Conservation (phyloP, 2,797 vertebrate species). For the Petrocephalus schoutedeni region DNA sequence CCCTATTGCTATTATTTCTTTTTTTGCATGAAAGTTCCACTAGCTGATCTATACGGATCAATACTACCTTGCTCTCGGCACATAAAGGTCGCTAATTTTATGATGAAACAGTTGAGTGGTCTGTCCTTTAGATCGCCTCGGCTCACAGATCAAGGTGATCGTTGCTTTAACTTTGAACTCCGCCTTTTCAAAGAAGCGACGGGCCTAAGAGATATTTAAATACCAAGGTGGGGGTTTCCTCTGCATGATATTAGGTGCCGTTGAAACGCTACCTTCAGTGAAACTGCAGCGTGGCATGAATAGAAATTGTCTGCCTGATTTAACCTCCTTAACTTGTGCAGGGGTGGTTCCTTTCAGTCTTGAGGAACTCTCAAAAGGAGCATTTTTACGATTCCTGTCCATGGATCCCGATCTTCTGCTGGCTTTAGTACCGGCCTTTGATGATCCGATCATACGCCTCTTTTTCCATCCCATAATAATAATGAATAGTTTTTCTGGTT, state of each 20-base stretch:
- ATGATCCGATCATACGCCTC: neutral
- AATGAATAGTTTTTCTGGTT: neutral
- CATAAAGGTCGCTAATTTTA: neutral
- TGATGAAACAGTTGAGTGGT: conserved; percentile 8
- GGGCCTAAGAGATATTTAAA: conserved; percentile 13
- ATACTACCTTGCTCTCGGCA: neutral
- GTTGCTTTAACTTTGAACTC: conserved; percentile 22
- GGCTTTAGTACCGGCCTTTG: neutral
- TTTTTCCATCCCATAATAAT: neutral
- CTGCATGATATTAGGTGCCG: conserved; percentile 14
- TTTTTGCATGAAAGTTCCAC: neutral
- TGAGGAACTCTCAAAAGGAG: neutral
- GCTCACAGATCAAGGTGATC: conserved; percentile 24
- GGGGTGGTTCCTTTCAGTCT: neutral
- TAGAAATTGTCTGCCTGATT: neutral
- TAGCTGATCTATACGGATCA: neutral
- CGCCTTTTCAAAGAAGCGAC: conserved; percentile 12
- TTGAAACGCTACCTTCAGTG: conserved; percentile 9
- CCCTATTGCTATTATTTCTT: neutral
- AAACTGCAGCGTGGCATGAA: neutral
- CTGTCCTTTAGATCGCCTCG: conserved; percentile 7
- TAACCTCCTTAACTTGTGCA: neutral
- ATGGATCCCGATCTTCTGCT: neutral
- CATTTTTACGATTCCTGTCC: neutral
- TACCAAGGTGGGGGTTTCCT: conserved; percentile 22